phyloP scores from a whole-genome alignment of 2,113 vertebrate species.

The Menura novaehollandiae region DNA sequence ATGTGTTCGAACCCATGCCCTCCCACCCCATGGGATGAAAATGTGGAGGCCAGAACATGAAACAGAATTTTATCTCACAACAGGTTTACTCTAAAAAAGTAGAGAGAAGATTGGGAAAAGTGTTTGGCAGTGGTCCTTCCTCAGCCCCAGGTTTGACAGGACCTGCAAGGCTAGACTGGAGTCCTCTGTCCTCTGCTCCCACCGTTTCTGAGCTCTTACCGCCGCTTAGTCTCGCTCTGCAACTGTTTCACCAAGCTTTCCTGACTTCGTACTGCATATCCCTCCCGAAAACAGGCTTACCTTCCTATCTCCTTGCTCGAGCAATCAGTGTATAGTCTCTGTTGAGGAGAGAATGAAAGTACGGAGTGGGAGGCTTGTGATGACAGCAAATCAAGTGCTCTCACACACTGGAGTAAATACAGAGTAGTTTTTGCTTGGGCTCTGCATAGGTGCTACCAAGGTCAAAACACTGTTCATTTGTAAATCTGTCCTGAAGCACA shows the following conservation, averaged over 20 bases:
- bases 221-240: not conserved
- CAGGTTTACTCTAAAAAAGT: not conserved
- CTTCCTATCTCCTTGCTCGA: not conserved
- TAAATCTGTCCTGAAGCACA: not conserved
- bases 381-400: conserved; percentile 1
- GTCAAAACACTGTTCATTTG: not conserved
- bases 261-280: not conserved
- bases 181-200: not conserved
- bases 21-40: rapidly evolving
- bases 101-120: not conserved
- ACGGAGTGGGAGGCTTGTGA: conserved; percentile 11
- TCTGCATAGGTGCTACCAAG: not conserved
- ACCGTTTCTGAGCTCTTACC: not conserved
- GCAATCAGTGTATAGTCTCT: not conserved
- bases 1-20: not conserved
- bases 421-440: not conserved
- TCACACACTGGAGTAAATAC: not conserved
- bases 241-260: not conserved
- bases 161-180: not conserved
- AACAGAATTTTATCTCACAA: not conserved
- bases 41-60: not conserved
- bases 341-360: not conserved
- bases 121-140: not conserved
- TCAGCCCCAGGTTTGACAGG: not conserved
- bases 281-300: not conserved